Percentiles rank a stretch among this genome's conserved stretches.
phyloP scores from a whole-genome alignment of 1,140 invertebrate species.

The Aphelenchoides fujianensis region DNA sequence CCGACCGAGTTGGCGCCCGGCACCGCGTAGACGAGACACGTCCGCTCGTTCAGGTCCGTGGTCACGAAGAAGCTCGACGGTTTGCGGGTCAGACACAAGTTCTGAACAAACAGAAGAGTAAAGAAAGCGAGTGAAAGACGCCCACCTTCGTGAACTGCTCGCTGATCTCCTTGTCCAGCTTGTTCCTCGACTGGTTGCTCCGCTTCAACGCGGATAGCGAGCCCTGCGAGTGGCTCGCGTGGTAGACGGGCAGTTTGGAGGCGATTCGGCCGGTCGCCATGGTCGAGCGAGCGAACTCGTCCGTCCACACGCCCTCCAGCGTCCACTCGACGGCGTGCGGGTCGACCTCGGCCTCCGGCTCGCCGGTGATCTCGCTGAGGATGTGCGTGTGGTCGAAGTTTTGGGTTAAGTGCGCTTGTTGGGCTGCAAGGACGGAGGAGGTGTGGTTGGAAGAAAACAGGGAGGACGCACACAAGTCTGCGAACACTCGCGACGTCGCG shows the following conservation, averaged over 20 bases:
- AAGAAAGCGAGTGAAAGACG: too few relatives aligned
- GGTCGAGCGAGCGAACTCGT: background rate
- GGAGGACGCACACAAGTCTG: background rate
- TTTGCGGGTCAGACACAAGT: background rate
- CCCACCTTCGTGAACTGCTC: constrained; percentile 14
- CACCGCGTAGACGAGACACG: background rate
- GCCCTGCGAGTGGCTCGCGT: background rate
- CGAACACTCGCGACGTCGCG: background rate
- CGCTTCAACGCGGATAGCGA: background rate
- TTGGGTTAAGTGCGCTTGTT: constrained; percentile 1
- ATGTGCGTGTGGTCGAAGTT: background rate
- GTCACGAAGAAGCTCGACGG: background rate
- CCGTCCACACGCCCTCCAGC: constrained; percentile 18
- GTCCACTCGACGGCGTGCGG: background rate
- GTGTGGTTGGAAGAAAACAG: background rate
- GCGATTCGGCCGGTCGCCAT: background rate
- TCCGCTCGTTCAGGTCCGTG: constrained; percentile 1
- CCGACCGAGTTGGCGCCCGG: background rate
- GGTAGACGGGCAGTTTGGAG: constrained; percentile 6
- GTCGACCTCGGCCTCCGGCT: constrained; percentile 15
- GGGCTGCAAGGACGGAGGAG: background rate
- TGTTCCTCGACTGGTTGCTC: background rate
- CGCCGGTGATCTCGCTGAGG: background rate
- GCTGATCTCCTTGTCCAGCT: constrained; percentile 16
- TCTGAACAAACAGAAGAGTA: constrained; percentile 3